These are phyloP conservation scores for Andinoacara biseriatus DNA, from an alignment of 2,113 vertebrate species.

Conservation along the genomic window DNA sequence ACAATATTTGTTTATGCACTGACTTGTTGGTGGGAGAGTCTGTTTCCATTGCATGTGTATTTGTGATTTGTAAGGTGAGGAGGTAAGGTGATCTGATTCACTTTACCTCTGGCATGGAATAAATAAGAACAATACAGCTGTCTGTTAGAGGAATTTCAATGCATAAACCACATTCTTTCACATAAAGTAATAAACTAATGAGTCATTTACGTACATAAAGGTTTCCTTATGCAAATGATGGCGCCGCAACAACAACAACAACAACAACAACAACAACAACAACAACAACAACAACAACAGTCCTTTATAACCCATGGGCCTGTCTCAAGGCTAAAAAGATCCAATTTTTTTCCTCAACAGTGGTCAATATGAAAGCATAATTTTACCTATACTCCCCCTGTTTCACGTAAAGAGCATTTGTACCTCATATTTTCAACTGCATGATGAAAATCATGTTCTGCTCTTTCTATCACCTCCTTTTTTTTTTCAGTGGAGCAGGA, in stretches of 20 bases:
- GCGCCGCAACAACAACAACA: not conserved
- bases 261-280: not conserved
- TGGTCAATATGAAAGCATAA: slow-evolving; percentile 2
- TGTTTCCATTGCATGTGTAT: slow-evolving; percentile 1
- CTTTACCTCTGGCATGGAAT: not conserved
- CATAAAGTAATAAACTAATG: not conserved
- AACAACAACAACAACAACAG: not conserved
- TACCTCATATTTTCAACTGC: slow-evolving; percentile 1
- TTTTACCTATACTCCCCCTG: slow-evolving; percentile 3
- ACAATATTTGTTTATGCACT: slow-evolving; percentile 45
- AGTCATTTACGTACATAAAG: not conserved
- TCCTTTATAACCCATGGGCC: not conserved
- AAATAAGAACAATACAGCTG: not conserved
- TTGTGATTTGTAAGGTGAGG: not conserved
- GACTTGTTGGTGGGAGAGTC: slow-evolving; percentile 44
- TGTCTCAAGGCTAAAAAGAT: not conserved
- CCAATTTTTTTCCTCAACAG: not conserved
- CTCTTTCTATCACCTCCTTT: slow-evolving; percentile 4
- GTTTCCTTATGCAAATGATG: not conserved
- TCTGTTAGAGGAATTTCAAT: not conserved
- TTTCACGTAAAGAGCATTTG: slow-evolving; percentile 2
- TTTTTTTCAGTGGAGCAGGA: slow-evolving; percentile 24
- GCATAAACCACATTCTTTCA: not conserved
- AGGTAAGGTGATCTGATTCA: not conserved
- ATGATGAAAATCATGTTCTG: slow-evolving; percentile 4